Evolutionary conservation across 2,888 invertebrate genomes (phyloP).

Genomic region (Drosophila seclusa): DNA sequence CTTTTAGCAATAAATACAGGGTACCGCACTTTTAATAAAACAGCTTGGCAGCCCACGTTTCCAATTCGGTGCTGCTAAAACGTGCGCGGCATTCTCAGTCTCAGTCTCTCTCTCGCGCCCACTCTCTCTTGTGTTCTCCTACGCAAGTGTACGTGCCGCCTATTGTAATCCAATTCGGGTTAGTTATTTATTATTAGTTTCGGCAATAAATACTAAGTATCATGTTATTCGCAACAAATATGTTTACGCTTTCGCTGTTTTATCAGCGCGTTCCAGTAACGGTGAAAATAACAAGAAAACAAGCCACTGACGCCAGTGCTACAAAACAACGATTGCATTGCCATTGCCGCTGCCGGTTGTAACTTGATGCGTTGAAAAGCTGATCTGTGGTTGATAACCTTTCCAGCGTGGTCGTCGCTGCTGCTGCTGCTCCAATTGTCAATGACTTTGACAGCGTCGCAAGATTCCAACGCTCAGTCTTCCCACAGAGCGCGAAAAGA

Average conservation of each 20-base stretch:
- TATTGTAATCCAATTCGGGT: slow-evolving; percentile 54
- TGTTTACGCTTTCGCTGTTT: slow-evolving; percentile 57
- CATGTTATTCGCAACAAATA: slow-evolving; percentile 36
- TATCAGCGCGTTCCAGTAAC: slow-evolving; percentile 38
- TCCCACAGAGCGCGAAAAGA: slow-evolving; percentile 8
- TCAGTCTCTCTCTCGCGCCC: background rate
- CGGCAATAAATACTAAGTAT: background rate
- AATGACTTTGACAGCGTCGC: slow-evolving; percentile 40
- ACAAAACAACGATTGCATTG: slow-evolving; percentile 38
- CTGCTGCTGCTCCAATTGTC: slow-evolving; percentile 44
- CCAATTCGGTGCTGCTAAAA: slow-evolving; percentile 17
- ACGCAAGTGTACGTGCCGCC: slow-evolving; percentile 68
- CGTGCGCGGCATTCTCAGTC: slow-evolving; percentile 16
- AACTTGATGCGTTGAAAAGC: slow-evolving; percentile 47
- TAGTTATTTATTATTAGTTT: slow-evolving; percentile 40
- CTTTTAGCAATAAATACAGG: background rate
- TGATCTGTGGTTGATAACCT: slow-evolving; percentile 69
- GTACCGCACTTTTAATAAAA: slow-evolving; percentile 5
- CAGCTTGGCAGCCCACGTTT: slow-evolving; percentile 28
- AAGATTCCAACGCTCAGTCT: slow-evolving; percentile 34
- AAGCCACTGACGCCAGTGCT: slow-evolving; percentile 66
- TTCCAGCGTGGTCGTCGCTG: slow-evolving; percentile 33
- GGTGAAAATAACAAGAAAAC: slow-evolving; percentile 14
- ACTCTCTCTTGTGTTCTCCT: slow-evolving; percentile 8
- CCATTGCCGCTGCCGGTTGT: slow-evolving; percentile 40